Evolutionary conservation across 2,113 vertebrate genomes (phyloP), one percentile per base, ranked within the genome.

Genomic region (Oncorhynchus nerka): DNA sequence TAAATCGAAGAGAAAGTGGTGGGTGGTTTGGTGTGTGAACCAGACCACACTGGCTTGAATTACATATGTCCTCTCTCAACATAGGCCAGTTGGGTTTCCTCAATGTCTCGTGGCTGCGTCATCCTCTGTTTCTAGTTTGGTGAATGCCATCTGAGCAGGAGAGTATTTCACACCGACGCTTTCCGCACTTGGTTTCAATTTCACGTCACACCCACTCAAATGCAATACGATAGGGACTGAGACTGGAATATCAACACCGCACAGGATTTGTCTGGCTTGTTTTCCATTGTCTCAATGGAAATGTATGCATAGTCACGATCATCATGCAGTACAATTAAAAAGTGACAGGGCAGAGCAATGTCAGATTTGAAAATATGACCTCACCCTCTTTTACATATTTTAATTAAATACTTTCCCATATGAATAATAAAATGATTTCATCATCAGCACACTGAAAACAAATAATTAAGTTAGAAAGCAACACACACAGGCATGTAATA

Each of bases 261-360:
- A 11, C 24, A 65, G 22, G n/a, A 71, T 65, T 39, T 20, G 28
- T 69, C 15, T 61, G 45, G 30, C 64, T 30, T 59, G 26, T 61
- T 57, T 51, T 48, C 51, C 5, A 32, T 24, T 28, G 55, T 7
- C 61, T 62, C 39, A 26, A 45, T 45, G 22, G 20, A 57, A 45
- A 75, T 66, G 39, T 57, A 51, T 64, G 39, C 39, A 45, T 20
- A 74, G 72, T 62, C 51, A n/a, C 20, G 48, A 68, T 26, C n/a
- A 16, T 16, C 30, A 16, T 22, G 13, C 28, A 26, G 68, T 5
- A 9, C 61, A 74, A 51, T 74, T 70, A 70, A 70, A 74, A 75
- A 75, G 55, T 30, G 9, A 26, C 48, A 19, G 67, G 55, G 22
- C 67, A 24, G 15, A 70, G 13, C 48, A 70, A 51, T 49, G 62